Evolutionary conservation across 2,113 vertebrate species (phyloP), one percentile per base, ranked within the genome.

Genomic region (Nothoprocta perdicaria): DNA sequence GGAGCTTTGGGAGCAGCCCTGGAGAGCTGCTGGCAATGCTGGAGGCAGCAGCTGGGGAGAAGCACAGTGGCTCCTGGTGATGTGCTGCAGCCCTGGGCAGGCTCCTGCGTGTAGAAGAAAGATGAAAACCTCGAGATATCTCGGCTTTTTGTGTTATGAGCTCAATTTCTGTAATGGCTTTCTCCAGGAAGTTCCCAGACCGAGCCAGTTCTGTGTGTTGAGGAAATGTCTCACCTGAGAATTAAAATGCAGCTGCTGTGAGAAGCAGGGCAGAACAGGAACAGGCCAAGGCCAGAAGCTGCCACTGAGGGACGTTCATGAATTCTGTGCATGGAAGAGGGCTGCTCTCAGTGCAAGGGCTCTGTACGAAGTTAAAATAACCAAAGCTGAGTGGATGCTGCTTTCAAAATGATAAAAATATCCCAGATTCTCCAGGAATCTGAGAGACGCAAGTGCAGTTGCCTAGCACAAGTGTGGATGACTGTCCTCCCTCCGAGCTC

Each of bases 401-500:
- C 73, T 95, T 79, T 71, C 50, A 61, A 84, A 87, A 61, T 68
- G 57, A 87, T 95, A 94, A 92, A 94, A 95, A 94, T 96, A 95
- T 77, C 76, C 46, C 41, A 67, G 63, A 29, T 83, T 83, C 48
- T 74, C 58, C 43, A 46, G 78, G 65, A 86, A 88, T 80, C 52
- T 2, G 10, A 73, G 65, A 79, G 68, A 80, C 62, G 43, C 33
- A 80, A 52, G 17, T 19, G 46, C 68, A 58, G 88, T 91, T 95
- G 90, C 95, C 88, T 94, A 88, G 92, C 76, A 78, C 5, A 6
- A 91, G 77, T 38, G 65, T 72, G 80, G 90, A 78, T 89, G 85
- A 67, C 88, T 88, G 82, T 94, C 84, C 87, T 94, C 78, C 91
- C 81, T 94, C 88, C 67, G 81, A 93, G 61, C 73, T 48, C 53